phyloP scores from a whole-genome alignment of 2,113 vertebrate species.

The Callipepla squamata region DNA sequence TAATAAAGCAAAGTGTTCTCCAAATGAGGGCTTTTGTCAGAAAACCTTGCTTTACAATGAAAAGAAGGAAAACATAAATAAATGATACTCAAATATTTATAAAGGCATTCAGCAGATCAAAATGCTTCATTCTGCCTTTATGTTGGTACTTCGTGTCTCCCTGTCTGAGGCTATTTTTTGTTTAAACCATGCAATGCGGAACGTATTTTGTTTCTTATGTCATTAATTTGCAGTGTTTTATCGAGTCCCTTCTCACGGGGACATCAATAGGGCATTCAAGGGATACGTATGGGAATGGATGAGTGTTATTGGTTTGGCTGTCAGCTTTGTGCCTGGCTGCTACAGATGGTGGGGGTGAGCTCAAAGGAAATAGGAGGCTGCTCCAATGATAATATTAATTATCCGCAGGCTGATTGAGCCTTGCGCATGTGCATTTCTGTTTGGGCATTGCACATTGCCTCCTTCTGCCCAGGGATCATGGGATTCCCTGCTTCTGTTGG shows the following conservation, averaged over 20 bases:
- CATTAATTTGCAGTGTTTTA: conserved; percentile 49
- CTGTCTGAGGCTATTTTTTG: conserved; percentile 49
- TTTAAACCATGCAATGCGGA: conserved; percentile 46
- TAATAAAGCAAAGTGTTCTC: conserved; percentile 72
- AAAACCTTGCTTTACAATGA: conserved; percentile 76
- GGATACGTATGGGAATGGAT: neutral
- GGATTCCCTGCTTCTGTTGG: neutral
- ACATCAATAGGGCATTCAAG: neutral
- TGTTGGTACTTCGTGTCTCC: conserved; percentile 64
- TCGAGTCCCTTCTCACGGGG: conserved; percentile 34
- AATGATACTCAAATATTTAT: conserved; percentile 79
- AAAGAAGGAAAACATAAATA: conserved; percentile 79
- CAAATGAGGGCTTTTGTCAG: conserved; percentile 70
- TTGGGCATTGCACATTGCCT: neutral
- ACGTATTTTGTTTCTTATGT: conserved; percentile 42
- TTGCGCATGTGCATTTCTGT: neutral
- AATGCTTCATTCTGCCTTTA: conserved; percentile 75
- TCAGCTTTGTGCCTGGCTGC: neutral
- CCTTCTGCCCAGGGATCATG: neutral
- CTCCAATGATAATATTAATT: neutral
- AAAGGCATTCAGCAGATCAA: conserved; percentile 76
- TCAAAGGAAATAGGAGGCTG: neutral
- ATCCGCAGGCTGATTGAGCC: neutral
- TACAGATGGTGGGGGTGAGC: neutral
- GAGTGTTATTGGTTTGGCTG: neutral